phyloP scores from a whole-genome alignment of 1,140 invertebrate genomes.

The Chymomyza costata region DNA sequence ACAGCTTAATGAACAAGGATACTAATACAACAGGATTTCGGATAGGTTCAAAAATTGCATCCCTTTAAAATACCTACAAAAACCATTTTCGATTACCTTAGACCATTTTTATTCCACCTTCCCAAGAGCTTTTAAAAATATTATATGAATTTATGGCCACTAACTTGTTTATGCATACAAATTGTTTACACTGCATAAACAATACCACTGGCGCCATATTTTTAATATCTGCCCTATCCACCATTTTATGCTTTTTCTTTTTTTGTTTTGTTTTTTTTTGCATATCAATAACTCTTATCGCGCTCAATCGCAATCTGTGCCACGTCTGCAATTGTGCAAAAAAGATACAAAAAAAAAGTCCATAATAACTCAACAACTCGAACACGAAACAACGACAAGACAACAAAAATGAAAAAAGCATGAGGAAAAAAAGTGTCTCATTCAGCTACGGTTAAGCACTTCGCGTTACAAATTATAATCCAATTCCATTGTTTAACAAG shows the following conservation, averaged over 20 bases:
- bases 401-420: slow-evolving; percentile 4
- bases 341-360: slow-evolving; percentile 3
- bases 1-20: no score
- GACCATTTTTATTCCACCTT: no score
- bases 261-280: slow-evolving; percentile 32
- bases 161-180: slow-evolving; percentile 56
- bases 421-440: slow-evolving; percentile 17
- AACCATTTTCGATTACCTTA: no score
- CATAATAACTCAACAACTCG: slow-evolving; percentile 32
- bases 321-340: slow-evolving; percentile 17
- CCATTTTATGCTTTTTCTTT: no score
- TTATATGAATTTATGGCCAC: slow-evolving; percentile 13
- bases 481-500: slow-evolving; percentile 61
- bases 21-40: no score
- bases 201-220: slow-evolving; percentile 56
- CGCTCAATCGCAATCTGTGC: slow-evolving; percentile 14
- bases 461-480: slow-evolving; percentile 54
- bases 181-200: slow-evolving; percentile 59
- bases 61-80: no score
- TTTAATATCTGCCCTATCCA: slow-evolving; percentile 7
- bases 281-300: slow-evolving; percentile 62
- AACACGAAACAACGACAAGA: slow-evolving; percentile 37
- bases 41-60: no score
- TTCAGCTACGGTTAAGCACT: slow-evolving; percentile 34
- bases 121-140: no score